Conservation (phyloP, 2,113 vertebrate species). For the Ardeotis arabs region DNA sequence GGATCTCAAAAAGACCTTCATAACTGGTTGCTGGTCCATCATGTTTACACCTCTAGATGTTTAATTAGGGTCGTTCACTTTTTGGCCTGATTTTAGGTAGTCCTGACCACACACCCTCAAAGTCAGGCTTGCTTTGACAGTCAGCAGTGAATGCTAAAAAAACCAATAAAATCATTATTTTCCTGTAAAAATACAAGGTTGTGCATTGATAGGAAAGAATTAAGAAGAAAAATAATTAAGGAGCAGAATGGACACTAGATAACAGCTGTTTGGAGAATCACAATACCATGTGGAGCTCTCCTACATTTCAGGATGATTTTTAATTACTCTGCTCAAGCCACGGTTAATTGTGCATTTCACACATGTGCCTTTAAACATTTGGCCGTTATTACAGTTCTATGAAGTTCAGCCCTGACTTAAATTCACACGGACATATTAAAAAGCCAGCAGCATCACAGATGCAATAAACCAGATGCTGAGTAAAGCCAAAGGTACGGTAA, state of each 20-base stretch:
- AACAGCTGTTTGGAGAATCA: neutral
- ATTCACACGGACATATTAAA: neutral
- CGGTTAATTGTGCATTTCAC: neutral
- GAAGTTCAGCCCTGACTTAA: conserved; percentile 32
- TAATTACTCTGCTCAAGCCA: neutral
- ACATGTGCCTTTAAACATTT: neutral
- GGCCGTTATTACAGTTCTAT: neutral
- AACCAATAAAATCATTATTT: neutral
- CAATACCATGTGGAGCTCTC: fast-evolving
- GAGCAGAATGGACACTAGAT: neutral
- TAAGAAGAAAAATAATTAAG: neutral
- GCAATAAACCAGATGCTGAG: conserved; percentile 25
- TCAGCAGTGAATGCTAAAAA: neutral
- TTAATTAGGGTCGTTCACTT: neutral
- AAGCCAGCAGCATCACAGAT: neutral
- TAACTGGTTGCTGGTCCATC: neutral
- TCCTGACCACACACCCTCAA: neutral
- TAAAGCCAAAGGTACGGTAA: neutral
- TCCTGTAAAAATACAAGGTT: fast-evolving
- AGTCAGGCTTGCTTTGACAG: neutral
- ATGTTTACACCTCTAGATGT: neutral
- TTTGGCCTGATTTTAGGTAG: neutral
- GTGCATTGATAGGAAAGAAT: neutral
- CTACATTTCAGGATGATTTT: neutral
- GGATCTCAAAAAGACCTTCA: neutral